Evolutionary conservation across 2,888 invertebrate genomes (phyloP), one percentile per base, ranked within the genome.

Genomic region (Micoletzkya japonica): DNA sequence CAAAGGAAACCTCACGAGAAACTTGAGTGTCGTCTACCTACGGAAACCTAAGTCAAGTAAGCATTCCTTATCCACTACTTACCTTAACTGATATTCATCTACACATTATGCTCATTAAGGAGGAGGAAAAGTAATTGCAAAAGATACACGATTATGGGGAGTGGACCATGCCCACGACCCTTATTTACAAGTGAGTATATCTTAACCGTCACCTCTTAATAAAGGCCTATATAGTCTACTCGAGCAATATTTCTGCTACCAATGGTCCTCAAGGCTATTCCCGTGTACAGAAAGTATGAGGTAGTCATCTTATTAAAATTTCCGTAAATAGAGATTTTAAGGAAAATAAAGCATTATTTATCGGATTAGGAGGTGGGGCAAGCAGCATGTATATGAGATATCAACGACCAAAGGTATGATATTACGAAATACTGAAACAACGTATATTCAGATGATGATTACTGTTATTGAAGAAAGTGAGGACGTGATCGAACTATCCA

Each of bases 141-240:
- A 28, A 7, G 61, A 61, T 30, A 49, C 61, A 30, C 44, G 61
- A 49, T 36, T 61, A 34, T 61, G 61, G 61, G 49, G 61, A 32
- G 61, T 61, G 10, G 61, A 61, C 24, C 61, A 61, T n/a, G 61
- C 61, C 6, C 61, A 61, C 32, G 61, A 61, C 30, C 61, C 61
- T 1, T 61, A 34, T 10, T 34, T 61, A 10, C 61, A 61, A 34
- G 61, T 61, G 30, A 37, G 28, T 10, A 61, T 61, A 20, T 30
- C 49, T 59, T 28, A n/a, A 24, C 28, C 17, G n/a, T 32, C 20
- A 28, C 20, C 44, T 3, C 17, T n/a, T 52, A 14, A 30, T 4
- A 7, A 30, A n/a, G n/a, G n/a, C n/a, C n/a, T 59, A 2, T 44
- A 49, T n/a, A 61, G 61, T 30, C 61, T 7, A 49, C 49, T 20